phyloP scores from a whole-genome alignment of 2,797 vertebrate genomes.

The Simalia tracyae region DNA sequence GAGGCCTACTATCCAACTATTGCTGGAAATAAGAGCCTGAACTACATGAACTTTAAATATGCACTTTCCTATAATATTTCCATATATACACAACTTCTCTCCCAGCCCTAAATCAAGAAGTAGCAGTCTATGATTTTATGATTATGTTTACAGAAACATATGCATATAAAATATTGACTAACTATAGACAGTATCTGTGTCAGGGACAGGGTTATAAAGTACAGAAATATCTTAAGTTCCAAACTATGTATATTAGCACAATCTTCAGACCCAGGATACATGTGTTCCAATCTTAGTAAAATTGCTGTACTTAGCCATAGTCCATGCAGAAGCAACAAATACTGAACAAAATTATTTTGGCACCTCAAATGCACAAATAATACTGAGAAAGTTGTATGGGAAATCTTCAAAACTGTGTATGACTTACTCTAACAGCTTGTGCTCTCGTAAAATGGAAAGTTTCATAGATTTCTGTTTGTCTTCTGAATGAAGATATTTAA shows the following conservation, averaged over 20 bases:
- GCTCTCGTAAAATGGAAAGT: slow-evolving; percentile 83
- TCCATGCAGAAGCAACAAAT: neutral
- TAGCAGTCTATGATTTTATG: neutral
- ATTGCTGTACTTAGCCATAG: neutral
- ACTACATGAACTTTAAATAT: neutral
- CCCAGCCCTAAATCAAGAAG: neutral
- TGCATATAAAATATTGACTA: neutral
- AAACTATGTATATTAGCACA: neutral
- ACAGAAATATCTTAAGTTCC: neutral
- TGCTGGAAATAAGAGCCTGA: neutral
- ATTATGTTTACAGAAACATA: neutral
- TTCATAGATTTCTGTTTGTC: slow-evolving; percentile 84
- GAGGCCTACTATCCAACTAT: neutral
- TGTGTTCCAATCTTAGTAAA: neutral
- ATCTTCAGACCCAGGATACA: neutral
- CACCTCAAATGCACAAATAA: neutral
- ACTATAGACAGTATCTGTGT: neutral
- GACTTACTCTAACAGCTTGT: slow-evolving; percentile 81
- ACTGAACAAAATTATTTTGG: neutral
- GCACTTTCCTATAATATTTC: neutral
- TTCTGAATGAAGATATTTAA: slow-evolving; percentile 70
- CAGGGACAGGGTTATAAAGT: neutral
- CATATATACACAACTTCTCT: neutral
- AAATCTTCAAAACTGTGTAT: neutral
- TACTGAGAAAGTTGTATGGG: neutral